A percentile compares a stretch with the other conserved stretches of the same genome.
Conservation (phyloP, 2,113 vertebrate genomes). For the Apteryx mantelli region DNA sequence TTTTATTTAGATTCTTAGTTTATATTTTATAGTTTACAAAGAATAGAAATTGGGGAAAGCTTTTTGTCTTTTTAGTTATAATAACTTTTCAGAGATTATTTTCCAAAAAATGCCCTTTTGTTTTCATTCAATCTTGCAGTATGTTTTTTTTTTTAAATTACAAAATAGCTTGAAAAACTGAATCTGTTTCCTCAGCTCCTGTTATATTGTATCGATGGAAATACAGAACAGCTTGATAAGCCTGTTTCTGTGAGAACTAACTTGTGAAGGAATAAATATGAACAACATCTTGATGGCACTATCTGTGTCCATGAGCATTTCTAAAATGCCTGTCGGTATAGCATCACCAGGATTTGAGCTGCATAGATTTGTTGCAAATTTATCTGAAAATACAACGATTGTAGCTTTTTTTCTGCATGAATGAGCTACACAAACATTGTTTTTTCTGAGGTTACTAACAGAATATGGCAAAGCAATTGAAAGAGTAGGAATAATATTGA, state of each 20-base stretch:
- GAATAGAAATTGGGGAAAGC: neutral
- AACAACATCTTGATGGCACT: neutral
- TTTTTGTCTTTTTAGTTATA: neutral
- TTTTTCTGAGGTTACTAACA: neutral
- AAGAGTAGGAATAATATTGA: neutral
- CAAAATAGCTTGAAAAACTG: neutral
- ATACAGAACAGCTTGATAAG: neutral
- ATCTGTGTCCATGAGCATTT: neutral
- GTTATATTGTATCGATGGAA: neutral
- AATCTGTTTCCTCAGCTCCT: neutral
- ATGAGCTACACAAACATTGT: neutral
- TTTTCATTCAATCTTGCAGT: neutral
- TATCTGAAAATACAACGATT: neutral
- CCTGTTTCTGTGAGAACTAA: neutral
- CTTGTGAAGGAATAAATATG: neutral
- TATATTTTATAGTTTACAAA: neutral
- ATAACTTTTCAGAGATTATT: neutral
- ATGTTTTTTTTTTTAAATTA: constrained; percentile 5
- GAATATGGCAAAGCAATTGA: neutral
- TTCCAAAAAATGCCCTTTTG: neutral
- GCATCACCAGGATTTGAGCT: neutral
- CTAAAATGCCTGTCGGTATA: neutral
- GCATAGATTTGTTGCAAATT: neutral
- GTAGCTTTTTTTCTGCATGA: neutral
- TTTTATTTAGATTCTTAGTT: neutral